phyloP scores from a whole-genome alignment of 2,888 invertebrate genomes.

The Phortica magna region DNA sequence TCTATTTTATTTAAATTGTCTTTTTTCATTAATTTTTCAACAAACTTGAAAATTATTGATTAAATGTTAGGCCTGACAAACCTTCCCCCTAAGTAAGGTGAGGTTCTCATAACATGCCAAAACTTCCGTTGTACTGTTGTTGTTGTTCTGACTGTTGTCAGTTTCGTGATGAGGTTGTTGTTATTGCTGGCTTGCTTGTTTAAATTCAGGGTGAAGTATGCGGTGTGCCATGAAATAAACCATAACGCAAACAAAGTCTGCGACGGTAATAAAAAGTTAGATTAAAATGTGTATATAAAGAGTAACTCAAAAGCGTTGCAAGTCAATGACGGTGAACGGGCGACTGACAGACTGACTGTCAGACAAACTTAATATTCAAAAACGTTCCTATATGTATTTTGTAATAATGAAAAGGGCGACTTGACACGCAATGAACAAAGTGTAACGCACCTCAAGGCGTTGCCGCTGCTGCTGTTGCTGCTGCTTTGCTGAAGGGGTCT shows the following conservation, averaged over 20 bases:
- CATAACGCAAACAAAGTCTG: conserved; percentile 6
- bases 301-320: background rate
- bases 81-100: background rate
- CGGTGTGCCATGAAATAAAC: background rate
- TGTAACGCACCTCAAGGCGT: conserved; percentile 9
- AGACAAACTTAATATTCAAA: conserved; percentile 22
- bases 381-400: background rate
- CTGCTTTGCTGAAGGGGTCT: background rate
- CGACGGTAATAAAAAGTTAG: conserved; percentile 15
- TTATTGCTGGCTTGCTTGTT: background rate
- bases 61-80: background rate
- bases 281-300: conserved; percentile 17
- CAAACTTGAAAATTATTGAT: conserved; percentile 4
- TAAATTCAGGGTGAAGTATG: conserved; percentile 15
- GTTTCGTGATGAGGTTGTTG: background rate
- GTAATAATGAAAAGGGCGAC: conserved; percentile 1
- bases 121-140: background rate
- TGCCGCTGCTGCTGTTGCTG: background rate
- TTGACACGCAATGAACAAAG: conserved; percentile 25
- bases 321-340: background rate
- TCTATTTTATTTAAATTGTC: background rate
- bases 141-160: background rate
- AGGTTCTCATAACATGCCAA: background rate
- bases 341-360: background rate
- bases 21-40: background rate